phyloP scores from a whole-genome alignment of 2,113 vertebrate species.

The Boulengeromyrus knoepffleri region DNA sequence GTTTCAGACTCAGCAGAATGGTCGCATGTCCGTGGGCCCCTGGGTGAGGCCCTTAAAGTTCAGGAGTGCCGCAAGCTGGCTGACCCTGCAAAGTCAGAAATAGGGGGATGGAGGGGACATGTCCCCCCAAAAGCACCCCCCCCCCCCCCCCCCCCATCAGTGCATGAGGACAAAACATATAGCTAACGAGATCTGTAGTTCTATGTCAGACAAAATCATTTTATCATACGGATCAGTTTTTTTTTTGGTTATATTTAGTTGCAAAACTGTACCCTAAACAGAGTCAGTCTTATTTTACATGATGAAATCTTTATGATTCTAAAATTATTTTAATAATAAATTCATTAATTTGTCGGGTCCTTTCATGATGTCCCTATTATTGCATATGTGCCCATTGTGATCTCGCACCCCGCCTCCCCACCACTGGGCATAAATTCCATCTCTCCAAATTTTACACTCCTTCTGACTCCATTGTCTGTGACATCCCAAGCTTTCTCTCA shows the following conservation, averaged over 20 bases:
- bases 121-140: not conserved
- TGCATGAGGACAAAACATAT: not conserved
- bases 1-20: not conserved
- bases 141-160: not conserved
- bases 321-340: not conserved
- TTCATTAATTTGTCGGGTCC: not conserved
- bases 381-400: not conserved
- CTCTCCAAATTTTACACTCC: not conserved
- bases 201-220: not conserved
- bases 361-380: not conserved
- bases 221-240: not conserved
- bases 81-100: not conserved
- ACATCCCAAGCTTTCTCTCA: not conserved
- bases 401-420: not conserved
- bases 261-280: not conserved
- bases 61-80: not conserved
- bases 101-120: not conserved
- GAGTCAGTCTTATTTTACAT: not conserved
- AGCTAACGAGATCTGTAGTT: not conserved
- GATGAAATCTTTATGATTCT: not conserved
- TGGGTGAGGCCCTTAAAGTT: not conserved
- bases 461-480: not conserved
- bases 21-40: not conserved
- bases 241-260: not conserved
- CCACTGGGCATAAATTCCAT: not conserved